phyloP scores from a whole-genome alignment of 2,888 invertebrate species.

The Thumatha senex region DNA sequence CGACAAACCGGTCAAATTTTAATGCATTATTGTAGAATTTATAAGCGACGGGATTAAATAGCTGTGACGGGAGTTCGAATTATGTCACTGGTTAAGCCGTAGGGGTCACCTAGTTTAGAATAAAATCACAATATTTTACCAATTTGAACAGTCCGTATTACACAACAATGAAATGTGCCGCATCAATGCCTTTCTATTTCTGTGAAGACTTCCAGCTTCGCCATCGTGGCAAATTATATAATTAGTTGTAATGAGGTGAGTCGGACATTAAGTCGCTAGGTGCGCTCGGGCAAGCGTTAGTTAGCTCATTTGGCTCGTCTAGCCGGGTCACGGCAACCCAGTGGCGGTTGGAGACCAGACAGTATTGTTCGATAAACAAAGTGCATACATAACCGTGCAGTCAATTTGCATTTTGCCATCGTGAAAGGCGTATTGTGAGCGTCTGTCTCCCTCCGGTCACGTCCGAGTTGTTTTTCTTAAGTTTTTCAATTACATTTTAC shows the following conservation, averaged over 20 bases:
- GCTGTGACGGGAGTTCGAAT: too few species aligned
- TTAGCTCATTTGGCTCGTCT: neutral
- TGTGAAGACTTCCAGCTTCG: neutral
- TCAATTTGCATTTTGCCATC: constrained; percentile 32
- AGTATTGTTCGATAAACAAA: constrained; percentile 34
- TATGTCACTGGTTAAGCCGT: too few species aligned
- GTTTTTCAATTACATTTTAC: constrained; percentile 35
- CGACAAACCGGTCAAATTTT: too few species aligned
- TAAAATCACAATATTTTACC: neutral
- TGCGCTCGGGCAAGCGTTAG: neutral
- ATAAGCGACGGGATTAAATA: too few species aligned
- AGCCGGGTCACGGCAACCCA: constrained; percentile 16
- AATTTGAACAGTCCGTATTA: neutral
- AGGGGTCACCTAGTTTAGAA: too few species aligned
- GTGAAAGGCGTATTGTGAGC: constrained; percentile 31
- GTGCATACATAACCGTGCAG: constrained; percentile 31
- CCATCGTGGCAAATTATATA: constrained; percentile 6
- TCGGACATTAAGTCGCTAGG: neutral
- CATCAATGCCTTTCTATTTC: constrained; percentile 1
- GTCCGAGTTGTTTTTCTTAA: constrained; percentile 24
- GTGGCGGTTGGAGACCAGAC: constrained; percentile 21
- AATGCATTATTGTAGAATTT: too few species aligned
- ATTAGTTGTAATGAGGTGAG: constrained; percentile 7
- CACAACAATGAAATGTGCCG: constrained; percentile 1
- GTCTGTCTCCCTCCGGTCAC: constrained; percentile 12